Evolutionary conservation across 1,140 invertebrate species (phyloP).

Genomic region (Centruroides sculpturatus): DNA sequence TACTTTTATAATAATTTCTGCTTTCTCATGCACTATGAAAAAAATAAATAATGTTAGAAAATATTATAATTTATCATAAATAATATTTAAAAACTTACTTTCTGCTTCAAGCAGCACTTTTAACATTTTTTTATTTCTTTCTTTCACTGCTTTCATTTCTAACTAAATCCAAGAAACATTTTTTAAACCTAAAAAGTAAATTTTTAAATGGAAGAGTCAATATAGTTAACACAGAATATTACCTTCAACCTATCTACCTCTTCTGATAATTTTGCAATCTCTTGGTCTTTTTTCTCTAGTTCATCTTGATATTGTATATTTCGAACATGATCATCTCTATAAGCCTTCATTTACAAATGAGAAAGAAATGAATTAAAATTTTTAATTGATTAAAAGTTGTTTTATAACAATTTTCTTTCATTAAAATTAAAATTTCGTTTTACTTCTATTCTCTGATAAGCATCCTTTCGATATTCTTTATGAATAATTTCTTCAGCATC

Average conservation of each 20-base stretch:
- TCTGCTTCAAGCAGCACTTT: slow-evolving; percentile 59
- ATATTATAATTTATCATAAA: slow-evolving; percentile 12
- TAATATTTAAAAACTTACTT: slow-evolving; percentile 41
- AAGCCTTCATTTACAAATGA: too few species aligned
- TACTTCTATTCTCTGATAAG: slow-evolving; percentile 28
- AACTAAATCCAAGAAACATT: slow-evolving; percentile 23
- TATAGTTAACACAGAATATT: neutral
- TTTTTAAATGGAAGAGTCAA: too few species aligned
- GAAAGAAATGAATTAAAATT: too few species aligned
- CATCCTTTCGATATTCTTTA: slow-evolving; percentile 47
- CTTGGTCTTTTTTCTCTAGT: slow-evolving; percentile 46
- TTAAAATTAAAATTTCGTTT: neutral
- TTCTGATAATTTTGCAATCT: slow-evolving; percentile 42
- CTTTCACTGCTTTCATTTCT: slow-evolving; percentile 54
- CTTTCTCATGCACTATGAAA: slow-evolving; percentile 57
- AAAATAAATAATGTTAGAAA: slow-evolving; percentile 3
- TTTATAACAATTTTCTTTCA: neutral
- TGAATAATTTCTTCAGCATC: slow-evolving; percentile 46
- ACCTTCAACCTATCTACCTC: slow-evolving; percentile 44
- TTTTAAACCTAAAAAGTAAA: neutral
- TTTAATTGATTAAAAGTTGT: too few species aligned
- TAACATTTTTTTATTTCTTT: slow-evolving; percentile 59
- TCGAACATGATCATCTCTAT: slow-evolving; percentile 21
- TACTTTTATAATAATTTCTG: slow-evolving; percentile 55
- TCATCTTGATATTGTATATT: slow-evolving; percentile 40